phyloP scores from a whole-genome alignment of 2,113 vertebrate genomes.

The Puma concolor region DNA sequence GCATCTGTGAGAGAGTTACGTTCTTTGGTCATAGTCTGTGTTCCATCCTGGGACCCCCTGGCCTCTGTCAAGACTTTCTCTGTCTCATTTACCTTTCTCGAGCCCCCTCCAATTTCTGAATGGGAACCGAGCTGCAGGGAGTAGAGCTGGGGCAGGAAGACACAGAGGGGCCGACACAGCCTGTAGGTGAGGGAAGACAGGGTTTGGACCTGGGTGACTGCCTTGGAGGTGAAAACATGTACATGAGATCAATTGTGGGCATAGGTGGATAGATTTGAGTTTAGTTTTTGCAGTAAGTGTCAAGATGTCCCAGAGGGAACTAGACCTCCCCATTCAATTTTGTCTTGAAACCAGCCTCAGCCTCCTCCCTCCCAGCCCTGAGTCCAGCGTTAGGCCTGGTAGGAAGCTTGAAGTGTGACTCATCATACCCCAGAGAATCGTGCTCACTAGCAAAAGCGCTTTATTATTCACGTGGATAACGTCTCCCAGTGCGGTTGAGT shows the following conservation, averaged over 20 bases:
- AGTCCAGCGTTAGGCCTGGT: fast-evolving
- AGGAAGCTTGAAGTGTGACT: neutral
- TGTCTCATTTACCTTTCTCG: neutral
- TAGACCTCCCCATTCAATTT: neutral
- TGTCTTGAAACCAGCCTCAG: too few relatives aligned
- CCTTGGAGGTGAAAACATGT: fast-evolving
- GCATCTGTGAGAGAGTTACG: too few relatives aligned
- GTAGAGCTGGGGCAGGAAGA: neutral
- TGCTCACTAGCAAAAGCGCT: neutral
- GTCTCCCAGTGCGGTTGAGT: neutral
- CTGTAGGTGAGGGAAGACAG: neutral
- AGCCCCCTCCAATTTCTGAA: too few relatives aligned
- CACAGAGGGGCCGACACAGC: fast-evolving
- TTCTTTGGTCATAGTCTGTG: neutral
- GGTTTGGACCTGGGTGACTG: too few relatives aligned
- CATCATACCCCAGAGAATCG: fast-evolving
- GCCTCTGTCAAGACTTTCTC: neutral
- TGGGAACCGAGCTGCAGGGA: neutral
- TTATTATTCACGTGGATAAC: neutral
- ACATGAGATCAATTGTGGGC: neutral
- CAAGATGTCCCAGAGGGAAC: neutral
- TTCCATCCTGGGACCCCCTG: too few relatives aligned
- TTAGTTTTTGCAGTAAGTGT: neutral
- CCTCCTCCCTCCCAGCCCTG: fast-evolving
- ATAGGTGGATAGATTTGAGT: too few relatives aligned